A percentile compares a stretch with the other conserved stretches of the same genome.
These are phyloP conservation scores for Brachynemurus nebulosus DNA, from an alignment of 2,888 invertebrate species.

Conservation along the genomic window DNA sequence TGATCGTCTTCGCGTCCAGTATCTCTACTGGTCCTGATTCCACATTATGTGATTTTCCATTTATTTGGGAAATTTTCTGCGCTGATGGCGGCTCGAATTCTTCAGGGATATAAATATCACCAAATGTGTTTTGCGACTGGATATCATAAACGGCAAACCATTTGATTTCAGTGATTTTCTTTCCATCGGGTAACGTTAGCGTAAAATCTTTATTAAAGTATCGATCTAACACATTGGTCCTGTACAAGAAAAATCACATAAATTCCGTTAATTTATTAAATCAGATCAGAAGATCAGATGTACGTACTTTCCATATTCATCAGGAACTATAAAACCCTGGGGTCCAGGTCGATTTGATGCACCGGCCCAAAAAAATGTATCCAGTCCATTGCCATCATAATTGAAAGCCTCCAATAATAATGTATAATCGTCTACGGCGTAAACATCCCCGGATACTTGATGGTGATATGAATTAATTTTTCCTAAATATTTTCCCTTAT, in stretches of 20 bases:
- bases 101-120: conserved; percentile 79
- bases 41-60: conserved; percentile 48
- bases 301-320: conserved; percentile 70
- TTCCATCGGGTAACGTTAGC: conserved; percentile 66
- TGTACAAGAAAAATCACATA: conserved; percentile 27
- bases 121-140: conserved; percentile 73
- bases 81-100: conserved; percentile 76
- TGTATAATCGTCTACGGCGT: conserved; percentile 77
- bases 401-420: conserved; percentile 66
- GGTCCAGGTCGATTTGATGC: conserved; percentile 73
- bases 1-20: conserved; percentile 67
- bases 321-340: conserved; percentile 82
- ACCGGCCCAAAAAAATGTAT: conserved; percentile 92
- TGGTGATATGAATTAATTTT: conserved; percentile 84
- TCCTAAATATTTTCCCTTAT: conserved; percentile 67
- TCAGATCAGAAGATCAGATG: not conserved
- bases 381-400: conserved; percentile 82
- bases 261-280: not conserved
- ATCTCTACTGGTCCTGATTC: conserved; percentile 59
- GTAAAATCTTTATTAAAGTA: conserved; percentile 78
- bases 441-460: conserved; percentile 79
- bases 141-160: conserved; percentile 87
- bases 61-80: conserved; percentile 44
- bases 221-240: conserved; percentile 72
- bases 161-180: conserved; percentile 73